Evolutionary conservation across 2,888 invertebrate species (phyloP).

Genomic region (Harpalus rubripes): DNA sequence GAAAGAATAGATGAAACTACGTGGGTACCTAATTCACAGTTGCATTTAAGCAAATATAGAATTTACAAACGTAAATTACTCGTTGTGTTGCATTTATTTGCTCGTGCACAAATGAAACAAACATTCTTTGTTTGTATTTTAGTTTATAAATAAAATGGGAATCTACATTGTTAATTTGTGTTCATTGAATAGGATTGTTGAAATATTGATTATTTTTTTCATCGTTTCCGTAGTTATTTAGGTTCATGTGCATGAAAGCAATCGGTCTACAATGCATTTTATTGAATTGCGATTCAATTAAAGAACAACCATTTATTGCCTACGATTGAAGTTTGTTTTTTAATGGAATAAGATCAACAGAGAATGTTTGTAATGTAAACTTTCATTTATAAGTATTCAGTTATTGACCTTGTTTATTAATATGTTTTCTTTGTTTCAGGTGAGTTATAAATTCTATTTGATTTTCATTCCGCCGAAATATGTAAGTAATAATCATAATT

Average conservation of each 20-base stretch:
- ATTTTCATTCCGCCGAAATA: no score
- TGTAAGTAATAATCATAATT: no score
- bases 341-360: no score
- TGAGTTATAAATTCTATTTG: no score
- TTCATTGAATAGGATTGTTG: neutral
- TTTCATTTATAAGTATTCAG: no score
- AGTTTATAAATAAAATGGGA: neutral
- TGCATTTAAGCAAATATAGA: neutral
- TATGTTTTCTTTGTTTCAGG: no score
- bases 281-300: neutral
- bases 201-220: conserved; percentile 17
- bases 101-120: neutral
- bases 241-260: neutral
- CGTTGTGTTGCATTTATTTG: neutral
- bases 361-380: no score
- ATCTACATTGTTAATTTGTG: neutral
- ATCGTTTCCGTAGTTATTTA: neutral
- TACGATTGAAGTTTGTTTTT: no score
- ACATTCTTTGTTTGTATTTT: neutral
- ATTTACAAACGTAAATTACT: neutral
- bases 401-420: no score
- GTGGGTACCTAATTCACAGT: neutral
- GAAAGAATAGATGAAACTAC: no score
- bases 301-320: neutral
- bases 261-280: neutral